Percentiles rank a stretch among this genome's conserved stretches.
These are phyloP conservation scores for Anoplolepis gracilipes DNA, from an alignment of 1,140 invertebrate genomes.

Conservation along the genomic window DNA sequence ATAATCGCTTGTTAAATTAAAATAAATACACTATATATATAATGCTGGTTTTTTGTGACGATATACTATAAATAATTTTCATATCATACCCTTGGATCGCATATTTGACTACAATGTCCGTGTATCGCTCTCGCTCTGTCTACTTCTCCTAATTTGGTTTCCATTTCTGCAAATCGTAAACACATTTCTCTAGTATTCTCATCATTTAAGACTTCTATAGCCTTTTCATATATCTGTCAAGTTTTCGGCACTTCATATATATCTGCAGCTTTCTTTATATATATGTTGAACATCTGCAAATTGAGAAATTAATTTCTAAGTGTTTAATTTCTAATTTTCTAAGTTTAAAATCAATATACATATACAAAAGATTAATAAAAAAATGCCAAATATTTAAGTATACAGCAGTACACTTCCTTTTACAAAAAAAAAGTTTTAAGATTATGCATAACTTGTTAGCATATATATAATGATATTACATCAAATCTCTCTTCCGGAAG, in stretches of 20 bases:
- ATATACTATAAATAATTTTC: not conserved
- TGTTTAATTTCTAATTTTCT: slow-evolving; percentile 4
- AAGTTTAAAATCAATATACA: not conserved
- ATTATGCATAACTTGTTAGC: not conserved
- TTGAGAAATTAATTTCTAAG: slow-evolving; percentile 32
- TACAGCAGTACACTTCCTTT: not conserved
- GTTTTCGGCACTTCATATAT: slow-evolving; percentile 99
- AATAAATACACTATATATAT: slow-evolving; percentile 70
- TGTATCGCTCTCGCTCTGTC: slow-evolving; percentile 99
- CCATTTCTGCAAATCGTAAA: slow-evolving; percentile 98
- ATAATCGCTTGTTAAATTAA: not conserved
- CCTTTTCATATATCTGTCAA: slow-evolving; percentile 98
- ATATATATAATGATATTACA: slow-evolving; percentile 80
- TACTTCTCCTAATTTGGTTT: slow-evolving; percentile 99
- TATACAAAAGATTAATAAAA: not conserved
- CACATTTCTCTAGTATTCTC: slow-evolving; percentile 98
- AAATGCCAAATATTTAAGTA: not conserved
- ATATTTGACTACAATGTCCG: slow-evolving; percentile 99
- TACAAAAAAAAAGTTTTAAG: not conserved
- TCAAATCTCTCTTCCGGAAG: slow-evolving; percentile 97
- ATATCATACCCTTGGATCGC: slow-evolving; percentile 94
- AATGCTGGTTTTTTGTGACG: not conserved
- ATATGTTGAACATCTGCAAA: slow-evolving; percentile 97
- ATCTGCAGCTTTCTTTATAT: slow-evolving; percentile 98
- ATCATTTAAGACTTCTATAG: slow-evolving; percentile 97